Evolutionary conservation across 2,113 vertebrate genomes (phyloP), one percentile per base, ranked within the genome.

Genomic region (Callorhinus ursinus): DNA sequence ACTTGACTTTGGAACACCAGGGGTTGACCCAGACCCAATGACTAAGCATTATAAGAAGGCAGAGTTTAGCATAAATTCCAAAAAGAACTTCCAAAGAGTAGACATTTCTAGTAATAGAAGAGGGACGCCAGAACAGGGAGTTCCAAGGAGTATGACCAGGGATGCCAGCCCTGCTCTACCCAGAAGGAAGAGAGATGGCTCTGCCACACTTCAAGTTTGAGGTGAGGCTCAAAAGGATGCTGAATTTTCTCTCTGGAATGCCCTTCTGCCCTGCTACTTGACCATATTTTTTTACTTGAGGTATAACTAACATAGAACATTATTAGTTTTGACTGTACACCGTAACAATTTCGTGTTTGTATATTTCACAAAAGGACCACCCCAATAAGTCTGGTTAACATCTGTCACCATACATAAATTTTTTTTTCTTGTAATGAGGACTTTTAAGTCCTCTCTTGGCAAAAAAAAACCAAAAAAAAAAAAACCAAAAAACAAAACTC

Each of bases 181-280:
- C 31, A 5, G 2, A 24, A 74, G 51, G 8, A n/a, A 13, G 3
- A 33, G 21, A 7, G 0, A 1, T n/a, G 28, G 14, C n/a, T 85
- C 46, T 36, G 9, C 5, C 1, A 4, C 26, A 21, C 2, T 53
- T 24, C 2, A 31, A 10, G 10, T 72, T 53, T 2, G 46, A 84
- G 49, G 11, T 1, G 67, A 72, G 39, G 14, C 61, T 81, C 24
- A 7, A 31, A 21, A 21, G 28, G 24, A 15, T 46, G 1, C 19
- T 33, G 63, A 53, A 2, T 61, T 21, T 83, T 63, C n/a, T 51
- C 10, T 69, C 36, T 11, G 19, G 39, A 36, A 33, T 24, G 13
- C 7, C 49, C n/a, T n/a, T 86, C 26, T 49, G 16, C 61, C 15
- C 0, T 2, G 33, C 42, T 42, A 77, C 7, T 7, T 77, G 42